These are phyloP conservation scores for Bradypodion pumilum DNA, from an alignment of 2,797 vertebrate species.

Conservation along the genomic window DNA sequence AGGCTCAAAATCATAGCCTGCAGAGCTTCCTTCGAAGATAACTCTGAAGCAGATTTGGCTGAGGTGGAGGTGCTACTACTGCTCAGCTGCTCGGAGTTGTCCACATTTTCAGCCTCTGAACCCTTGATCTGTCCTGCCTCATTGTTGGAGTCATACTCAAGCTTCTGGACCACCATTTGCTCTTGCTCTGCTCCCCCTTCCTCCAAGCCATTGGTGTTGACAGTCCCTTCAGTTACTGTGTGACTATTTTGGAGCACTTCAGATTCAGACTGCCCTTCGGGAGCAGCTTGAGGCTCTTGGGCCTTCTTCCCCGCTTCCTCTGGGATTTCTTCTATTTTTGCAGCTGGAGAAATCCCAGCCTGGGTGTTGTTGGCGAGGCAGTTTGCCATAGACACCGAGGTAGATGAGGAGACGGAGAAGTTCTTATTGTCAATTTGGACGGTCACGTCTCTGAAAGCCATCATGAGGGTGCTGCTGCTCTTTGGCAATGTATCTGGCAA, in stretches of 20 bases:
- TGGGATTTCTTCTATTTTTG: conserved; percentile 62
- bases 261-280: conserved; percentile 39
- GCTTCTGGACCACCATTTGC: conserved; percentile 70
- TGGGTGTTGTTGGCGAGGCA: conserved; percentile 71
- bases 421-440: conserved; percentile 98
- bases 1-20: conserved; percentile 96
- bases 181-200: conserved; percentile 62
- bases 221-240: conserved; percentile 76
- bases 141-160: conserved; percentile 73
- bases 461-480: conserved; percentile 94
- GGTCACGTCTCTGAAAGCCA: conserved; percentile 97
- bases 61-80: conserved; percentile 91
- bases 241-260: conserved; percentile 58
- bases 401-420: conserved; percentile 94
- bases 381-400: conserved; percentile 92
- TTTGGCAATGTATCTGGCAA: conserved; percentile 83
- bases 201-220: conserved; percentile 56
- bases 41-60: conserved; percentile 82
- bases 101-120: conserved; percentile 81
- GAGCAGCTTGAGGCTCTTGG: conserved; percentile 44
- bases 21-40: conserved; percentile 92
- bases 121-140: conserved; percentile 78
- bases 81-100: conserved; percentile 86
- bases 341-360: conserved; percentile 44
- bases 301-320: conserved; percentile 53